Evolutionary conservation across 1,140 invertebrate genomes (phyloP), one percentile per base, ranked within the genome.

Genomic region (Halesus radiatus): DNA sequence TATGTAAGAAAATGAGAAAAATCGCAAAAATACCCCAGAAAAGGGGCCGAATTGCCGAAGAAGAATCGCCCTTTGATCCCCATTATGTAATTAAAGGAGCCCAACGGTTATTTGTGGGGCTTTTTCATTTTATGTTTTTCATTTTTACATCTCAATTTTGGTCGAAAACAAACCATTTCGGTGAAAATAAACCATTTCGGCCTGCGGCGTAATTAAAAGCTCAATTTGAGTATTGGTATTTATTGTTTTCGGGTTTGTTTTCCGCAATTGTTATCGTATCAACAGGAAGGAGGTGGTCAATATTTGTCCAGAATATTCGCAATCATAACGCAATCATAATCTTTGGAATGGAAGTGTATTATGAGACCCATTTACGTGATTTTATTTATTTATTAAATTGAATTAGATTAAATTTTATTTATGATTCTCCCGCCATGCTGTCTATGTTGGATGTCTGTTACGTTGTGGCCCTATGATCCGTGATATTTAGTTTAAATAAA

Each of bases 71-170:
- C 29, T 37, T 66, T 37, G 62, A 66, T 66, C 62, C 26, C 62
- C 16, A 66, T 66, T 66, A 66, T 66, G 62, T 66, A 66, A 66
- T 66, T 66, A 66, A 66, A 66, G 16, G 62, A 10, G n/a, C 29
- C 62, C 62, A 66, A 29, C 29, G 62, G 62, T 66, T 66, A 64
- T 64, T 64, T 26, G 60, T 26, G 29, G 62, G 16, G 29, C 23
- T 7, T 64, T 64, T 64, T 64, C 26, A 64, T 64, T 64, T 64
- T 64, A 7, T 32, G 60, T 32, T 64, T n/a, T 64, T 32, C 20
- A n/a, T 64, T 64, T 64, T 64, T 64, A 64, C 15, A 26, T 64
- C 62, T 32, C 62, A 3, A 66, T 66, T 66, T 66, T n/a, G 22
- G 62, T 26, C 16, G 26, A 66, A 64, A 66, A 66, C 29, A 66